Evolutionary conservation across 1,140 invertebrate species (phyloP).

Genomic region (Sinonovacula constricta): DNA sequence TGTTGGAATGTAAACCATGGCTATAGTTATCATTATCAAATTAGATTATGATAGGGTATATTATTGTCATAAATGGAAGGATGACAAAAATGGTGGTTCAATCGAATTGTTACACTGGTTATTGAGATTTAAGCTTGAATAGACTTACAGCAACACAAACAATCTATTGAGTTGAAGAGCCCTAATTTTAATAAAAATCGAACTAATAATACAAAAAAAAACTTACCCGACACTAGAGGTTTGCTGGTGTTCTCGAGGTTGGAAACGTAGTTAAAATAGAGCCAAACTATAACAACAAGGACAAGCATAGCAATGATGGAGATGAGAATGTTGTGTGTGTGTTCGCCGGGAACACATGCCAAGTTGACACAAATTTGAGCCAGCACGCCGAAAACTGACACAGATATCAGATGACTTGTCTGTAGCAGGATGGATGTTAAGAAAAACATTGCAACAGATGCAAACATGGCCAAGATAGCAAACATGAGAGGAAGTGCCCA

Average conservation of each 20-base stretch:
- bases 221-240: neutral
- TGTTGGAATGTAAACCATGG: too few species aligned
- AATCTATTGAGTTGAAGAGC: too few species aligned
- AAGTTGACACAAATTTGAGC: conserved; percentile 39
- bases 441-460: conserved; percentile 39
- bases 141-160: too few species aligned
- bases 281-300: neutral
- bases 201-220: neutral
- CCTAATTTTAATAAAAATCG: too few species aligned
- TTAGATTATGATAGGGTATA: too few species aligned
- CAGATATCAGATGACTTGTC: conserved; percentile 17
- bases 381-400: conserved; percentile 40
- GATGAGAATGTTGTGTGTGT: conserved; percentile 29
- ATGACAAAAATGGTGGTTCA: too few species aligned
- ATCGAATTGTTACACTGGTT: too few species aligned
- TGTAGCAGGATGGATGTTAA: conserved; percentile 43
- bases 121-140: too few species aligned
- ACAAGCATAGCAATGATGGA: conserved; percentile 20
- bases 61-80: too few species aligned
- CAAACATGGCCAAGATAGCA: conserved; percentile 35
- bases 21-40: too few species aligned
- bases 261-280: neutral
- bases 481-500: conserved; percentile 49
- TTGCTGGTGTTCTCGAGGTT: neutral
- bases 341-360: conserved; percentile 23